A percentile compares a stretch with the other conserved stretches of the same genome.
These are phyloP conservation scores for Pongo pygmaeus DNA, from an alignment of 2,113 vertebrate species.

Conservation along the genomic window DNA sequence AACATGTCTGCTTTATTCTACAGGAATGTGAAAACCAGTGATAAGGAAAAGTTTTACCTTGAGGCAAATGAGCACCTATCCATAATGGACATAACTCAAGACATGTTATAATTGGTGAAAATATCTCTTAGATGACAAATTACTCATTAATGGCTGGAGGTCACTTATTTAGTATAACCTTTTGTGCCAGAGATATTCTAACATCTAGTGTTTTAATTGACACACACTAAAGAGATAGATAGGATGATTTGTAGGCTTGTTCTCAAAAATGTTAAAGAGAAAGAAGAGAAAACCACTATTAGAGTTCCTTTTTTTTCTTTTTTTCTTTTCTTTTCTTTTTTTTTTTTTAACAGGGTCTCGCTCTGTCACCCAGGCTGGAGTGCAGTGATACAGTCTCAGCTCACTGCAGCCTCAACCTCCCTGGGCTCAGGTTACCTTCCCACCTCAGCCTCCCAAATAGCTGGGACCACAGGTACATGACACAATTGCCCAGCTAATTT, in stretches of 20 bases:
- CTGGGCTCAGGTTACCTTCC: no score
- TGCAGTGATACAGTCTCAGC: no score
- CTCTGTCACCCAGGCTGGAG: no score
- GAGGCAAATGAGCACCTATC: conserved; percentile 61
- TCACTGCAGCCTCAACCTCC: no score
- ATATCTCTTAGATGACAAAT: conserved; percentile 54
- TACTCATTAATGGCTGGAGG: conserved; percentile 58
- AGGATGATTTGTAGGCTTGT: conserved; percentile 53
- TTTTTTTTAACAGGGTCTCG: no score
- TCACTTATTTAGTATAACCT: conserved; percentile 64
- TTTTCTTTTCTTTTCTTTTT: no score
- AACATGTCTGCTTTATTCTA: conserved; percentile 35
- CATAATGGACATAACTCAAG: not conserved
- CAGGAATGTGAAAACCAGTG: conserved; percentile 17
- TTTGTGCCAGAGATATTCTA: conserved; percentile 49
- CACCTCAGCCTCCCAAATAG: no score
- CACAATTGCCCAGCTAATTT: no score
- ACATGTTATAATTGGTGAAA: conserved; percentile 45
- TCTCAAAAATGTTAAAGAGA: conserved; percentile 2
- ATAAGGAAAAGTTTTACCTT: conserved; percentile 56
- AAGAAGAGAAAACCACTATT: not conserved
- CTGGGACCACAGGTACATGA: no score
- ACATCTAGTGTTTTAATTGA: conserved; percentile 55
- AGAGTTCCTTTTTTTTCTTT: not conserved
- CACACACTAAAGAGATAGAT: conserved; percentile 57